Evolutionary conservation across 2,797 vertebrate genomes (phyloP).

Genomic region (Brotogeris chrysoptera): DNA sequence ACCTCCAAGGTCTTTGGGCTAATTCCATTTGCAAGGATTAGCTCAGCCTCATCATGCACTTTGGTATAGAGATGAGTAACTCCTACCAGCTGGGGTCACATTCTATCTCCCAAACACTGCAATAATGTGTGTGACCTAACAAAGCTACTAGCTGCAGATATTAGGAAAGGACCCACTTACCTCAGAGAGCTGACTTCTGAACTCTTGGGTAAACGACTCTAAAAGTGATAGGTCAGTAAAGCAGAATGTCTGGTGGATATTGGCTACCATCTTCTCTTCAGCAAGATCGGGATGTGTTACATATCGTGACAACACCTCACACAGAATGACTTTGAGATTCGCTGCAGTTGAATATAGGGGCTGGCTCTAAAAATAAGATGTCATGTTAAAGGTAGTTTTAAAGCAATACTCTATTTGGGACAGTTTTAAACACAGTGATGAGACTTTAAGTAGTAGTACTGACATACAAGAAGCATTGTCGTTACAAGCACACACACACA

Average conservation of each 20-base stretch:
- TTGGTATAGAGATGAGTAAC: neutral
- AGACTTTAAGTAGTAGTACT: neutral
- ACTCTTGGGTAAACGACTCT: slow-evolving; percentile 64
- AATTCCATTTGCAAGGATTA: neutral
- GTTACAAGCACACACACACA: neutral
- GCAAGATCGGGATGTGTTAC: neutral
- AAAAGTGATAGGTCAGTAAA: slow-evolving; percentile 67
- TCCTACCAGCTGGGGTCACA: accelerated
- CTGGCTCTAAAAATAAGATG: slow-evolving; percentile 38
- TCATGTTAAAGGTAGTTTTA: neutral
- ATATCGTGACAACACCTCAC: slow-evolving; percentile 50
- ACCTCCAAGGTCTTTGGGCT: neutral
- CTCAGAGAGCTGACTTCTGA: slow-evolving; percentile 68
- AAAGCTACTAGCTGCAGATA: neutral
- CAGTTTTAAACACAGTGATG: neutral
- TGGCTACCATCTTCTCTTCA: slow-evolving; percentile 65
- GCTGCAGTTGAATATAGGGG: slow-evolving; percentile 42
- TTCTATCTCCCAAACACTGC: neutral
- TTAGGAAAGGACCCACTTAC: slow-evolving; percentile 6
- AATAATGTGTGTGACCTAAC: accelerated
- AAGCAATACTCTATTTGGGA: neutral
- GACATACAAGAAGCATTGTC: neutral
- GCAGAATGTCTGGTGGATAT: slow-evolving; percentile 73
- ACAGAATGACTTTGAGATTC: slow-evolving; percentile 68
- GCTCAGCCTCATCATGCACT: neutral